Base-by-base conservation (phyloP, 2,113 vertebrate species). In the Pristiophorus japonicus region DNA sequence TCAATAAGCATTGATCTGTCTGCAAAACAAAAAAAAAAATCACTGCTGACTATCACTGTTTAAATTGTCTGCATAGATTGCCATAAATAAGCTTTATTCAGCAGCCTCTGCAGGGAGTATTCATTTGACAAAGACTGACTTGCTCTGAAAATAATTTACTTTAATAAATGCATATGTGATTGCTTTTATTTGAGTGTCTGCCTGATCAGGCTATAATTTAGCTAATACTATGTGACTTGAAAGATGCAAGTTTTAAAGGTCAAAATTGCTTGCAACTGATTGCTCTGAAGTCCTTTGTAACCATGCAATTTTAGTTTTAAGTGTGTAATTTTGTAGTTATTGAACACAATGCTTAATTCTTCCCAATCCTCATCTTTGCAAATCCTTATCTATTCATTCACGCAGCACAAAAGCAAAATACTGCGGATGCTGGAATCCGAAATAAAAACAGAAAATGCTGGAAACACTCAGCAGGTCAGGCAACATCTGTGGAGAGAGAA, bases 191-290 rank as follows among this genome's bases (percentile, higher is more conserved):
- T 30, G 27, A 94, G 11, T 45, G 65, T 30, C 45, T 59, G 27
- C 30, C 12, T 90, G 47, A 90, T 90, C 51, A 92, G 34, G n/a
- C 88, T 94, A 6, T 94, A 94, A 73, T 94, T 94, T 94, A 18
- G 65, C 66, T 94, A 51, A 94, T 70, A 51, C 22, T 94, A 94
- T 47, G 27, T 70, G 42, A 67, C 66, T 47, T 94, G 66, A 70
- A 67, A 30, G 24, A 73, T 67, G 27, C 16, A 70, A 70, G 22
- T 94, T 67, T 94, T 70, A 42, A 70, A 47, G 42, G 24, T 38
- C 93, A 45, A 94, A 70, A 94, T 94, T 70, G 2, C 22, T 47
- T 45, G 24, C 92, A 30, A 27, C 70, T 34, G 42, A 94, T 70
- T 94, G 38, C 66, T 70, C 24, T 24, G 66, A 51, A 94, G 22